Evolutionary conservation across 2,113 vertebrate species (phyloP), one percentile per base, ranked within the genome.

Genomic region (Pungitius pungitius): DNA sequence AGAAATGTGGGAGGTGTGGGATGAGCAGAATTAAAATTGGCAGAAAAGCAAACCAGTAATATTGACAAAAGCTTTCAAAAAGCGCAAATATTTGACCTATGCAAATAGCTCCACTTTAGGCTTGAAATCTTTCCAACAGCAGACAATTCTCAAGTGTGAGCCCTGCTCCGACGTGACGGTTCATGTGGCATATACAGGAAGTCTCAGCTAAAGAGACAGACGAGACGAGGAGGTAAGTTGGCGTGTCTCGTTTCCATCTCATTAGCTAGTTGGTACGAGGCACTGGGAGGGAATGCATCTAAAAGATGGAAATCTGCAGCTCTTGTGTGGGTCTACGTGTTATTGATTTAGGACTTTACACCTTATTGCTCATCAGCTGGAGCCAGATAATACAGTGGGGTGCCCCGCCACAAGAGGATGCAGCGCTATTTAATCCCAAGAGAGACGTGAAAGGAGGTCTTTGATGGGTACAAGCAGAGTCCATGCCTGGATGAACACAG

Each of bases 41-140:
- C 85, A 87, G 79, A 83, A 81, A 75, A 81, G 81, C 69, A 86
- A 84, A 89, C 86, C 86, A 35, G 67, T 78, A 57, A 81, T 79
- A 81, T 87, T 62, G 73, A 86, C 79, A 58, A 63, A 71, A 75
- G 81, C 84, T 27, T 51, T 75, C 73, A 66, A 71, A 82, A 87
- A 74, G 76, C 61, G 73, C 18, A 54, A 75, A 88, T 82, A 75
- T 89, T 87, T 89, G 86, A 85, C 80, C 84, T 87, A 86, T 90
- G 86, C 78, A 90, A 90, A 90, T 88, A 62, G 83, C 63, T 87
- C 73, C 63, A 85, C 63, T 88, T 81, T 77, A 85, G 64, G 82
- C 64, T 77, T 87, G 75, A 89, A 88, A 92, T 77, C 80, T 68
- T 77, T 81, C 70, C 74, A 84, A 84, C 72, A 77, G 78, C 52